Base-by-base conservation (phyloP, 1,140 invertebrate genomes). In the Eufriesea mexicana region DNA sequence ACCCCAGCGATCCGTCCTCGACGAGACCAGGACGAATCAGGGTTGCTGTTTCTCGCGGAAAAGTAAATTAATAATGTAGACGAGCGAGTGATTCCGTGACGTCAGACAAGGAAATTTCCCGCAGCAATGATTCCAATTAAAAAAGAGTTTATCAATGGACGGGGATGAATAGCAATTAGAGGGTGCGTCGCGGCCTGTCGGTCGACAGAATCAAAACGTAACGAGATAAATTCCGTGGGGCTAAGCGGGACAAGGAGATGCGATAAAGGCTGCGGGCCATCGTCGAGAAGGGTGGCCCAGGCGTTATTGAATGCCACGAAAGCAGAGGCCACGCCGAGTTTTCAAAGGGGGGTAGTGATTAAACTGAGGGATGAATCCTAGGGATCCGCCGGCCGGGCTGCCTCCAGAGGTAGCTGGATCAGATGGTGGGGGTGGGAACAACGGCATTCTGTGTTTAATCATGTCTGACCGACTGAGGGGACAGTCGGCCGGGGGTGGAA, bases 361-460 rank as follows among this genome's bases (percentile, higher is more conserved):
- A 94, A 93, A 92, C 82, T 78, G 86, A 89, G 86, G 90, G 85
- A 89, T 86, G 89, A 89, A 90, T 88, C 85, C 87, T 79, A 82
- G 88, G 89, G 90, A 90, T 88, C 82, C 89, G 49, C 62, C 55
- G 81, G 86, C 80, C 76, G 85, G 71, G 80, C 79, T 83, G 68
- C 79, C 47, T 81, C 42, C 67, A 75, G 57, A 81, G 89, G 89
- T 80, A 85, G 76, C 79, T 83, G 79, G 71, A 76, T 78, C 86
- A 80, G 75, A 28, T 68, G 62, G 75, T 83, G 79, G 84, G 85
- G 87, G 73, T 77, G 86, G 89, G 89, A 92, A 93, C 93, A 94
- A 91, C 91, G 89, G 86, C 89, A 89, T 91, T 93, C 92, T 90
- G 89, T 93, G 93, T 94, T 94, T 94, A 94, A 94, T 94, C 93